phyloP scores from a whole-genome alignment of 2,797 vertebrate genomes.

The Percopsis omiscomaycus region DNA sequence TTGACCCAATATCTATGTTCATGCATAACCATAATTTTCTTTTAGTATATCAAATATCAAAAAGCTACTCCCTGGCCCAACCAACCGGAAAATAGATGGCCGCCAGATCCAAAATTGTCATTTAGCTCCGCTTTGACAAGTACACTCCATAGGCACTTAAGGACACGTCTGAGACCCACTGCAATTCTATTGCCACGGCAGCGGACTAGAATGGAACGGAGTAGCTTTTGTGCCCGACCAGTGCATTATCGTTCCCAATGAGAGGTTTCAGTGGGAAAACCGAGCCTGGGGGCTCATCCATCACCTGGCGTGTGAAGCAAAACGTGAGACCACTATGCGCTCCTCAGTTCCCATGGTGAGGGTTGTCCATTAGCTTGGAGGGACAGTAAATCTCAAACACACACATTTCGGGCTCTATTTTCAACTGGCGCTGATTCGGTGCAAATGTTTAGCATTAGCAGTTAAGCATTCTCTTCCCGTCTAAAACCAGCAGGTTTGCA shows the following conservation, averaged over 20 bases:
- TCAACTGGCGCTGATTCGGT: too few species aligned
- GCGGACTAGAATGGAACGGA: constrained; percentile 49
- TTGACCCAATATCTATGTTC: not conserved
- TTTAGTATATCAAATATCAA: not conserved
- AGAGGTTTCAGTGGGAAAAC: constrained; percentile 45
- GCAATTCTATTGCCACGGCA: constrained; percentile 7
- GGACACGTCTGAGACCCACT: constrained; percentile 35
- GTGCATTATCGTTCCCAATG: constrained; percentile 45
- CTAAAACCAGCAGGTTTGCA: too few species aligned
- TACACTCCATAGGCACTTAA: constrained; percentile 43
- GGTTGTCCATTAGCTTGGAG: constrained; percentile 9
- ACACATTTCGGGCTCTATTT: not conserved
- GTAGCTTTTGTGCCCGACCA: constrained; percentile 54
- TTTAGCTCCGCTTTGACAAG: constrained; percentile 54
- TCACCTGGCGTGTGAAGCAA: constrained; percentile 45
- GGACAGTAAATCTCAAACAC: not conserved
- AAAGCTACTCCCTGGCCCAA: not conserved
- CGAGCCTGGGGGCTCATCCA: constrained; percentile 58
- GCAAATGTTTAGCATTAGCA: too few species aligned
- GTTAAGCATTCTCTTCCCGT: too few species aligned
- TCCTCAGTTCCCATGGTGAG: constrained; percentile 17
- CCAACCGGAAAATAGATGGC: constrained; percentile 24
- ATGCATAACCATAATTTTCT: not conserved
- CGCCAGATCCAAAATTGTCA: constrained; percentile 30
- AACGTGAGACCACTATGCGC: constrained; percentile 23